Base-by-base conservation (phyloP, 2,797 vertebrate species). In the Fistularia tabacaria region DNA sequence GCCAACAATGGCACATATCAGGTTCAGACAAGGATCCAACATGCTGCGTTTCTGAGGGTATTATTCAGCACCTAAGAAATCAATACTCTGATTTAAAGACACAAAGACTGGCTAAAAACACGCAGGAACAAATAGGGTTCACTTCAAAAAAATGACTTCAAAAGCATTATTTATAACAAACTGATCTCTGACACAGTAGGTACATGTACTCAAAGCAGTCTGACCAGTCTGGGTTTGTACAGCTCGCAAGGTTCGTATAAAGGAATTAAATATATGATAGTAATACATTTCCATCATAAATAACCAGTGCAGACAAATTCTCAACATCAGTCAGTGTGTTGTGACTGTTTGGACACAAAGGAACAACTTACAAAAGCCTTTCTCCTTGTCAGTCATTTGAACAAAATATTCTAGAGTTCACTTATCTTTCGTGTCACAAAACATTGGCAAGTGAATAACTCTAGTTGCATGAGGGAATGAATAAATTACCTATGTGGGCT, bases 31-130 rank as follows among this genome's bases (percentile, higher is more conserved):
- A 71, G 68, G 62, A 83, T 76, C 76, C 71, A 48, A 60, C 67
- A 62, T 51, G 76, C 71, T 37, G 46, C 43, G 64, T 72, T 75
- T 78, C 80, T 68, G 57, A 69, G 71, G 7, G 46, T 69, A 45
- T 82, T 80, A 82, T 81, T 73, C 62, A 25, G 38, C 57, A 66
- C 82, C 82, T 79, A 83, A 74, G 83, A 85, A 89, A 88, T 90
- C 87, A 86, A 89, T 87, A 88, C 54, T 7, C 54, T 82, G 81
- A 86, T 85, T 84, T 87, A 75, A 74, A 80, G 63, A 80, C 79
- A 83, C 74, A 80, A 73, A 75, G 72, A 68, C 65, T 73, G 67
- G 58, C 63, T 57, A 52, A 73, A 70, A 77, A 66, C 10, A 80
- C 62, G 74, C 67, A 54, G 61, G 72, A 77, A 68, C 77, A 78